Conservation (phyloP, 2,888 invertebrate species). For the Polyommatus iphigenia region DNA sequence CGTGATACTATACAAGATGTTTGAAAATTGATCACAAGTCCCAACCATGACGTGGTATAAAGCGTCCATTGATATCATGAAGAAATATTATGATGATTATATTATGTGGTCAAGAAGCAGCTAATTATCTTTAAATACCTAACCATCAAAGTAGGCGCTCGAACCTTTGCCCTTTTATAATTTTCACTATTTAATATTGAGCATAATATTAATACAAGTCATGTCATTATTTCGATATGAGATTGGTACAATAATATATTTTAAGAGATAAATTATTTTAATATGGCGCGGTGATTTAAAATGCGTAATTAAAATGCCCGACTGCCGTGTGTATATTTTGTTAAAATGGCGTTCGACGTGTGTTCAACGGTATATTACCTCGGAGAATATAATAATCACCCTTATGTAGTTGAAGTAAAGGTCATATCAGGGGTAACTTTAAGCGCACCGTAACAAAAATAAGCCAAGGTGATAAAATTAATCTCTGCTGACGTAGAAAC, state of each 20-base stretch:
- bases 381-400: not conserved
- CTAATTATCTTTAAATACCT: not conserved
- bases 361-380: not conserved
- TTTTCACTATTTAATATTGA: too few relatives aligned
- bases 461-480: slow-evolving; percentile 45
- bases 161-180: too few relatives aligned
- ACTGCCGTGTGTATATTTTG: not conserved
- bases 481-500: slow-evolving; percentile 4
- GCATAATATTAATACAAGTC: not conserved
- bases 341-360: not conserved
- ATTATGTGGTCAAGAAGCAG: too few relatives aligned
- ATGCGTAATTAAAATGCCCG: slow-evolving; percentile 7
- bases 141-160: not conserved
- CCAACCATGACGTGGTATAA: too few relatives aligned
- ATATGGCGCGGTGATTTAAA: not conserved
- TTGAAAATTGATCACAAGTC: too few relatives aligned
- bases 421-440: not conserved
- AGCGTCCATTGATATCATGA: too few relatives aligned
- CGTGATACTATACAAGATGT: too few relatives aligned
- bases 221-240: not conserved
- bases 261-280: not conserved
- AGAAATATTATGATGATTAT: too few relatives aligned
- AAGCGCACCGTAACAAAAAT: slow-evolving; percentile 52
- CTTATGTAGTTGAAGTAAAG: not conserved
- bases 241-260: not conserved